A percentile compares a stretch with the other conserved stretches of the same genome.
These are phyloP conservation scores for Larimichthys crocea DNA, from an alignment of 2,113 vertebrate species.

Conservation along the genomic window DNA sequence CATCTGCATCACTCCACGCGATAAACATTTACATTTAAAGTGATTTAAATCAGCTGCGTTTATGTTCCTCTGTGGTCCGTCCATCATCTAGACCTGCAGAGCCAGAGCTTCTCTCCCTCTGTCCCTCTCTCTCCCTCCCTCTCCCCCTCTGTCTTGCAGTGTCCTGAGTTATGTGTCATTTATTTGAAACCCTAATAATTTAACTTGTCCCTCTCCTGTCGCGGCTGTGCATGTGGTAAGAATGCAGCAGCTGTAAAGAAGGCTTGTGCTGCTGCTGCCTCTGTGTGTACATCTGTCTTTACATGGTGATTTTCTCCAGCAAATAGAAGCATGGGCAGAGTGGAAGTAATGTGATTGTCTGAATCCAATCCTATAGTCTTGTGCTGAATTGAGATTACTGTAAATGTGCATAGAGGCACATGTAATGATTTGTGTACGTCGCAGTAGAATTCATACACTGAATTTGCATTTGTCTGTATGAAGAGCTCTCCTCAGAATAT, in stretches of 20 bases:
- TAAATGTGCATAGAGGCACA: constrained; percentile 20
- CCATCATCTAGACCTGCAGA: constrained; percentile 77
- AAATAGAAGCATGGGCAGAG: constrained; percentile 47
- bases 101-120: constrained; percentile 29
- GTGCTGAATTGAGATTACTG: constrained; percentile 53
- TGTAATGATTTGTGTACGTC: constrained; percentile 16
- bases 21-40: constrained; percentile 89
- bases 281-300: constrained; percentile 40
- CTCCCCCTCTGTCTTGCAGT: constrained; percentile 47
- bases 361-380: constrained; percentile 41
- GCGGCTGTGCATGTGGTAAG: constrained; percentile 58
- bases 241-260: constrained; percentile 69
- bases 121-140: constrained; percentile 12
- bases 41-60: constrained; percentile 85
- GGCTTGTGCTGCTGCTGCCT: constrained; percentile 23
- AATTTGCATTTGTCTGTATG: constrained; percentile 54
- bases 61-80: constrained; percentile 80
- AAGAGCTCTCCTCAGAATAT: constrained; percentile 41
- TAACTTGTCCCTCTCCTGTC: constrained; percentile 72
- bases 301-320: constrained; percentile 34
- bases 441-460: constrained; percentile 8
- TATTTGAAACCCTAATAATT: constrained; percentile 86
- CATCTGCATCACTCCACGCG: constrained; percentile 82
- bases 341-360: constrained; percentile 62
- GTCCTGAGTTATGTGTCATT: constrained; percentile 84